Conservation (phyloP, 1,140 invertebrate species). For the Mizuhopecten yessoensis region DNA sequence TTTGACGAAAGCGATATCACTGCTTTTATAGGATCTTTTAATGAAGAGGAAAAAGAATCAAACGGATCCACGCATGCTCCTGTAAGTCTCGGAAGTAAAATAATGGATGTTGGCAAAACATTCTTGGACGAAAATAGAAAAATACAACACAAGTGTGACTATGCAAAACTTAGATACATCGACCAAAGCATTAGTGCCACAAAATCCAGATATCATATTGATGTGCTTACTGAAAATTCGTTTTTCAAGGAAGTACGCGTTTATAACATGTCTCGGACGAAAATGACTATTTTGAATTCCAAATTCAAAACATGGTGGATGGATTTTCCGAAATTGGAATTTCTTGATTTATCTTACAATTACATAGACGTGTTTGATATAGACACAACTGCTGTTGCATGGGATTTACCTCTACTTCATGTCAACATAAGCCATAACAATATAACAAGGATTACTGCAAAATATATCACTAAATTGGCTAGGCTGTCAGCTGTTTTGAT, state of each 20-base stretch:
- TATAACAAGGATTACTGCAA: constrained; percentile 58
- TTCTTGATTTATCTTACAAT: constrained; percentile 69
- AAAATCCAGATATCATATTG: constrained; percentile 60
- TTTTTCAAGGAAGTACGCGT: constrained; percentile 55
- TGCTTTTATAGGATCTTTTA: neutral
- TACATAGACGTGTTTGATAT: constrained; percentile 63
- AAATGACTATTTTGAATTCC: constrained; percentile 53
- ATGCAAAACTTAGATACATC: constrained; percentile 50
- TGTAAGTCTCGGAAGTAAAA: neutral
- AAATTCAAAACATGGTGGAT: constrained; percentile 63
- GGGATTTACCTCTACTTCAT: constrained; percentile 44
- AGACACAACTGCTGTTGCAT: constrained; percentile 48
- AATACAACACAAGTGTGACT: constrained; percentile 61
- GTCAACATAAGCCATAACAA: constrained; percentile 68
- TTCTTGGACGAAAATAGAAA: constrained; percentile 55
- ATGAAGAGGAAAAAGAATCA: neutral
- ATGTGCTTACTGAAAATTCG: constrained; percentile 62
- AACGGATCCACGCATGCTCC: neutral
- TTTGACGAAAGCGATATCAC: constrained; percentile 48
- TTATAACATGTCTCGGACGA: constrained; percentile 65
- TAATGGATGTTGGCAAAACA: constrained; percentile 49
- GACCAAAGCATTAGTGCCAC: constrained; percentile 58
- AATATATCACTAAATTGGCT: constrained; percentile 61
- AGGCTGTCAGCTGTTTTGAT: constrained; percentile 55
- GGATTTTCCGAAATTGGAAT: constrained; percentile 67